Base-by-base conservation (phyloP, 2,797 vertebrate species). In the Capromys pilorides region DNA sequence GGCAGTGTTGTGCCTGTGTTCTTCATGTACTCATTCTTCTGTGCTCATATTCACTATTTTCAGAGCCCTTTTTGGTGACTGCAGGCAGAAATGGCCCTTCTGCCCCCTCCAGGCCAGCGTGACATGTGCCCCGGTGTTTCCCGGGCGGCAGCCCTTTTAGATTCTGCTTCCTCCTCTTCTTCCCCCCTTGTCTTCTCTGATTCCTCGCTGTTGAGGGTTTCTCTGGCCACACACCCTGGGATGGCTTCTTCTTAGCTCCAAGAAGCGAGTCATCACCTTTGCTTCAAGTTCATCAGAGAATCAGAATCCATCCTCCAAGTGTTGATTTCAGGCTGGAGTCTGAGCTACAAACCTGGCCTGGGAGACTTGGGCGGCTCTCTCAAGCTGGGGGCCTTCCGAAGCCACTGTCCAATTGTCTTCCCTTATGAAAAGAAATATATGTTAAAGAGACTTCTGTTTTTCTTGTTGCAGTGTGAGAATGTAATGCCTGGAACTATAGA, bases 401-500 rank as follows among this genome's bases (percentile, higher is more conserved):
- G 39, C 21, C 82, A 21, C 41, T 90, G 45, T 69, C 57, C 26
- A 86, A 26, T 59, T 90, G 39, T 69, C 57, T 19, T 82, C 10
- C 90, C 36, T 82, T 89, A 59, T 36, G 86, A 69, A 92, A 96
- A 84, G 66, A 87, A 93, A 83, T 39, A 41, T 12, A 24, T 57
- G 21, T 24, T 39, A 84, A 39, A n/a, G n/a, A 24, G 80, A 84
- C 57, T 4, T 80, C 11, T 13, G 73, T 59, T 54, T 62, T 81
- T 69, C 24, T 49, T 62, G 19, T 24, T 82, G 11, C 67, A 64
- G 24, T 45, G 33, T 89, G 49, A 86, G 18, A 78, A 57, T 5
- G 26, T 78, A 71, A 61, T 66, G 18, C 33, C 62, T 73, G 45
- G 61, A 82, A 12, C 45, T 64, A 33, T 69, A 41, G 78, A 54